Conservation (phyloP, 2,113 vertebrate species). For the Mustela lutreola region DNA sequence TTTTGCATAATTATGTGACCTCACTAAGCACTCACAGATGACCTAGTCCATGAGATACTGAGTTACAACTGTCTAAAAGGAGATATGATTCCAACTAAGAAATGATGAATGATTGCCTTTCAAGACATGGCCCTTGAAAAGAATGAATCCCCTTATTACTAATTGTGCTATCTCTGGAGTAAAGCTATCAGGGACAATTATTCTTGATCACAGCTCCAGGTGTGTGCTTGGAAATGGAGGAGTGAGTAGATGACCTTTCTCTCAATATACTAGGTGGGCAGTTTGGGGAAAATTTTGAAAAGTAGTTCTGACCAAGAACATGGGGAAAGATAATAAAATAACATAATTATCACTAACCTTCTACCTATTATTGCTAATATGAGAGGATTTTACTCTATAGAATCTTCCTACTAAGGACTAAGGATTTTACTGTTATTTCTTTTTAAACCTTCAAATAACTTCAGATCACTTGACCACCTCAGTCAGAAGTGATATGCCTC, state of each 20-base stretch:
- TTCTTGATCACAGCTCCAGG: neutral
- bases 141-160: neutral
- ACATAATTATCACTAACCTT: neutral
- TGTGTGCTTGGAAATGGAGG: neutral
- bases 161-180: neutral
- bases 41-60: neutral
- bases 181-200: neutral
- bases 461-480: neutral
- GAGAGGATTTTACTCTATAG: neutral
- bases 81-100: neutral
- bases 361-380: neutral
- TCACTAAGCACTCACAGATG: neutral
- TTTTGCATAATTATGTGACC: neutral
- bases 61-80: neutral
- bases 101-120: neutral
- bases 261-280: neutral
- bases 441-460: neutral
- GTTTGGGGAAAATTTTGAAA: neutral
- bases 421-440: neutral
- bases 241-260: neutral
- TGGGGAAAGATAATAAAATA: neutral
- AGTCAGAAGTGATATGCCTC: neutral
- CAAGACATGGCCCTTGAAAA: neutral
- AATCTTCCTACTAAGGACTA: neutral
- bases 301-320: neutral